Base-by-base conservation (phyloP, 2,888 invertebrate genomes). In the Conomelus anceps region DNA sequence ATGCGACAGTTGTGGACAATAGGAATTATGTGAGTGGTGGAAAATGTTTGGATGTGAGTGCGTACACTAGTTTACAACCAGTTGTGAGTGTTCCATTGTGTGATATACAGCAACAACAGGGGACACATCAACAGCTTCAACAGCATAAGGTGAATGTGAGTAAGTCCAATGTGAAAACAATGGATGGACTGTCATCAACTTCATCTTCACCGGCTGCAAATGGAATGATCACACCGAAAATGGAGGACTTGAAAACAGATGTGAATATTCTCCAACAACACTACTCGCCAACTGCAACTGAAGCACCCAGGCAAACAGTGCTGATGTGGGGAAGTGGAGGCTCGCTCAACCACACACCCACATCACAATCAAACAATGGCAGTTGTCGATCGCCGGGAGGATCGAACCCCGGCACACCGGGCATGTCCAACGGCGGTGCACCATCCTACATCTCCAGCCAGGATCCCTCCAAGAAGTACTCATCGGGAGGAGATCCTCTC, bases 261-360 rank as follows among this genome's bases (percentile, higher is more conserved):
- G 93, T 93, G 23, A 91, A 92, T 41, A 91, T 92, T 90, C 92
- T 92, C 90, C 88, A 90, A 89, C 88, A 91, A 87, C 92, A 92
- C 89, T 91, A 91, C 90, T 90, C 91, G 63, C 91, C 92, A 89
- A 91, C 23, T 4, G 89, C 89, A 20, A 88, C 88, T 89, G 96
- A 96, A 92, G 94, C 95, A 91, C 96, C 97, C 0, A 94, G 98
- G 86, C 98, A 98, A 93, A 98, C 98, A 17, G 98, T 98, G 89
- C 95, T 98, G 85, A 98, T 98, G 98, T 98, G 98, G 98, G 98
- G 98, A 11, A 92, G 93, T 90, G 91, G 92, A 17, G 91, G 91
- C 63, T 90, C 91, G 90, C 89, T 92, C 89, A 90, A 91, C 89
- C 91, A 92, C 87, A 90, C 91, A 89, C 91, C 91, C 91, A 88